A percentile compares a stretch with the other conserved stretches of the same genome.
phyloP scores from a whole-genome alignment of 2,888 invertebrate species.

The Omphaloscelis lunosa region DNA sequence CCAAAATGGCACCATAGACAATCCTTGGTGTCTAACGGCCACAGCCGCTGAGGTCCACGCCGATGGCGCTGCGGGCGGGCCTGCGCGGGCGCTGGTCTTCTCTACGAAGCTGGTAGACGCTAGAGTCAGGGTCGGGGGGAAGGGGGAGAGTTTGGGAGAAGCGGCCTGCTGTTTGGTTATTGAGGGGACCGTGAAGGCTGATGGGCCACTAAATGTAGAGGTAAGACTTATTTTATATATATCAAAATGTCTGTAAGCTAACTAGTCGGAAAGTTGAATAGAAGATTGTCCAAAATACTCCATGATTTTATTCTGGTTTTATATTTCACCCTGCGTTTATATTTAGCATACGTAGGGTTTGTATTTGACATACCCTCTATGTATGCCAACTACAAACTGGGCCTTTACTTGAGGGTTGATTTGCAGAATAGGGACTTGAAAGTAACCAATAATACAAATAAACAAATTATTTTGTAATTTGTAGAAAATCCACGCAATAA shows the following conservation, averaged over 20 bases:
- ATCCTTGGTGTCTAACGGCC: constrained; percentile 93
- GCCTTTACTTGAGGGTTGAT: too few species aligned
- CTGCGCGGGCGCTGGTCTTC: constrained; percentile 92
- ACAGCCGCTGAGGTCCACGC: constrained; percentile 93
- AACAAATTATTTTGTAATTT: constrained; percentile 12
- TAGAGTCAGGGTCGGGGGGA: constrained; percentile 90
- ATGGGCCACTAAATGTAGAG: constrained; percentile 96
- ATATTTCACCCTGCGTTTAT: too few species aligned
- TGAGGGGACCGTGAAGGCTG: constrained; percentile 95
- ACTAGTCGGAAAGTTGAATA: neutral
- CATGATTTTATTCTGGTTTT: neutral
- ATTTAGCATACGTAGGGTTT: too few species aligned
- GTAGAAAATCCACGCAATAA: constrained; percentile 92
- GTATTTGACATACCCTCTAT: too few species aligned
- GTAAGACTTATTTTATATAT: constrained; percentile 80
- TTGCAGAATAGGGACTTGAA: neutral
- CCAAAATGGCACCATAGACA: constrained; percentile 85
- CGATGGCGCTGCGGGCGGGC: constrained; percentile 93
- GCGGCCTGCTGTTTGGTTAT: constrained; percentile 93
- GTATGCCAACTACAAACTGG: too few species aligned
- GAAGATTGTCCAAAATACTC: neutral
- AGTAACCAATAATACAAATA: neutral
- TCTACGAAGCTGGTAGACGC: constrained; percentile 93
- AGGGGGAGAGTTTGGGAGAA: constrained; percentile 92
- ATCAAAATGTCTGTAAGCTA: neutral